Percentiles rank a stretch among this genome's conserved stretches.
Conservation (phyloP, 1,140 invertebrate species). For the Cydia pomonella region DNA sequence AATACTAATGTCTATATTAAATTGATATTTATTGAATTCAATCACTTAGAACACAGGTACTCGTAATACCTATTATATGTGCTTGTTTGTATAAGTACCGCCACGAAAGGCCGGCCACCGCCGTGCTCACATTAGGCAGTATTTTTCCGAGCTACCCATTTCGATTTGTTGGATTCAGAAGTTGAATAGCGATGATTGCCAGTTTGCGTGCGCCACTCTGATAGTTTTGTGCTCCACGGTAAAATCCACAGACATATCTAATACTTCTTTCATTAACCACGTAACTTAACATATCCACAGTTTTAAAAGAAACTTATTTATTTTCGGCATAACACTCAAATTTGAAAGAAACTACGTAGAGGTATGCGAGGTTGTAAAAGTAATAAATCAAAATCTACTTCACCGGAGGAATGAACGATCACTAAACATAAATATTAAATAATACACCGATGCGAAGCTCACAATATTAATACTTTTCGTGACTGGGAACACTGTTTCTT, state of each 20-base stretch:
- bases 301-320: not conserved
- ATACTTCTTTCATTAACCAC: not conserved
- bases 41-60: not conserved
- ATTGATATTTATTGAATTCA: no score
- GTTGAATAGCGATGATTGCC: conserved; percentile 62
- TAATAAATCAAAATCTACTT: conserved; percentile 36
- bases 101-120: conserved; percentile 36
- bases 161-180: conserved; percentile 68
- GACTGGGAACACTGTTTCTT: conserved; percentile 37
- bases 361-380: not conserved
- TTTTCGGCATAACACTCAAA: not conserved
- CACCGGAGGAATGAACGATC: conserved; percentile 48
- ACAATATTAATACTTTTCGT: conserved; percentile 50
- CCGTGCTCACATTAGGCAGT: conserved; percentile 52
- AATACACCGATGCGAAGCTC: conserved; percentile 46
- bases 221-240: conserved; percentile 52
- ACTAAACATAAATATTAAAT: conserved; percentile 50
- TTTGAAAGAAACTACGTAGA: not conserved
- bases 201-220: conserved; percentile 61
- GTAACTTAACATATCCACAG: not conserved
- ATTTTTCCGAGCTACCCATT: conserved; percentile 53
- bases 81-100: not conserved
- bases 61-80: not conserved
- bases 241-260: conserved; percentile 49
- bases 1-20: no score